These are phyloP conservation scores for Arion vulgaris DNA, from an alignment of 1,140 invertebrate genomes.

Conservation along the genomic window DNA sequence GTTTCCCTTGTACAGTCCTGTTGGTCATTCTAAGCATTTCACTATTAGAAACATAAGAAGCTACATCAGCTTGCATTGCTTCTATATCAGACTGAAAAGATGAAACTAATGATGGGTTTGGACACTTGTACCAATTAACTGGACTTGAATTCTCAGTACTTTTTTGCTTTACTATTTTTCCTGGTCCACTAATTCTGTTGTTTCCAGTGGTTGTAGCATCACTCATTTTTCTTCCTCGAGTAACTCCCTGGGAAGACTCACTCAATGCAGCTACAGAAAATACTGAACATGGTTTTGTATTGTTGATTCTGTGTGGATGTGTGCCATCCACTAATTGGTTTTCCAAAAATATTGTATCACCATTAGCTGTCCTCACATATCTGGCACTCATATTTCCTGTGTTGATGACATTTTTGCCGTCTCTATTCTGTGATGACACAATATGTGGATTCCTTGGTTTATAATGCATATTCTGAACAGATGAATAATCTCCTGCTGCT, in stretches of 20 bases:
- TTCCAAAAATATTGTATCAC: neutral
- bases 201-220: neutral
- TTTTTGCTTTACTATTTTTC: neutral
- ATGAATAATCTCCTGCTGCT: neutral
- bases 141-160: neutral
- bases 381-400: neutral
- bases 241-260: neutral
- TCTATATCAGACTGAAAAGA: conserved; percentile 26
- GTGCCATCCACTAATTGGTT: neutral
- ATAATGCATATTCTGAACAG: neutral
- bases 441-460: neutral
- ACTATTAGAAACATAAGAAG: neutral
- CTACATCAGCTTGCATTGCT: conserved; percentile 23
- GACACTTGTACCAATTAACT: conserved; percentile 2
- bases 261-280: neutral
- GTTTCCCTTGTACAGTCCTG: neutral
- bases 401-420: neutral
- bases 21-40: neutral
- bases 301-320: neutral
- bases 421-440: neutral
- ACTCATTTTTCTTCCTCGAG: neutral
- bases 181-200: neutral
- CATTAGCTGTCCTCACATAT: neutral
- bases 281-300: neutral
- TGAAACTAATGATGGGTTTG: neutral